Evolutionary conservation across 2,113 vertebrate species (phyloP).

Genomic region (Chlamydotis undulata): DNA sequence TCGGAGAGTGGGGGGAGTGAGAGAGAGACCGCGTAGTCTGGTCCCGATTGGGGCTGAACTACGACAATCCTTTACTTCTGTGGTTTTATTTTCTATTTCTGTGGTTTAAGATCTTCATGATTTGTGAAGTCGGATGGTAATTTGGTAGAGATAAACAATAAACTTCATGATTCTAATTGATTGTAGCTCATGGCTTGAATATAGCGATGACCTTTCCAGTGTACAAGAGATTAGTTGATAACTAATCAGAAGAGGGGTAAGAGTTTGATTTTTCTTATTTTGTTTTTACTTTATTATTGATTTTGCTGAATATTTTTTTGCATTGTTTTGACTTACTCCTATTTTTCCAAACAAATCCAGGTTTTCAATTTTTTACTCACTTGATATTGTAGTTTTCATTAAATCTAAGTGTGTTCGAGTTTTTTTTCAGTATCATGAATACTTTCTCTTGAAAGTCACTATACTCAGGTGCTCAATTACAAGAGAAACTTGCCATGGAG

Average conservation of each 20-base stretch:
- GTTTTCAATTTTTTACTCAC: neutral
- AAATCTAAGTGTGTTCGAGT: neutral
- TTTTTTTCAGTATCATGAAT: neutral
- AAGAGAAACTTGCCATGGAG: neutral
- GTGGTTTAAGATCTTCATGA: neutral
- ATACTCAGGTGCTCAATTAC: neutral
- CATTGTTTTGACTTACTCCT: neutral
- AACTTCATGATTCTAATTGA: neutral
- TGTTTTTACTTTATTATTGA: neutral
- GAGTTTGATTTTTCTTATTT: neutral
- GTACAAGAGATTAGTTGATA: neutral
- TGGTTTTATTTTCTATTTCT: neutral
- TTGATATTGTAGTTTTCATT: neutral
- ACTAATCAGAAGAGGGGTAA: neutral
- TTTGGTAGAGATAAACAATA: neutral
- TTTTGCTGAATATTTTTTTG: neutral
- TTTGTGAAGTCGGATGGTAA: neutral
- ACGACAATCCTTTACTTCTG: neutral
- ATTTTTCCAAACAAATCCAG: neutral
- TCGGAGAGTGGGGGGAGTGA: too few relatives aligned
- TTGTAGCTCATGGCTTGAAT: neutral
- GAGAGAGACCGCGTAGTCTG: too few relatives aligned
- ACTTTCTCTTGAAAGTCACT: neutral
- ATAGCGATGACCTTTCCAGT: neutral
- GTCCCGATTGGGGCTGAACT: too few relatives aligned